phyloP scores from a whole-genome alignment of 2,888 invertebrate species.

The Cotesia congregata region DNA sequence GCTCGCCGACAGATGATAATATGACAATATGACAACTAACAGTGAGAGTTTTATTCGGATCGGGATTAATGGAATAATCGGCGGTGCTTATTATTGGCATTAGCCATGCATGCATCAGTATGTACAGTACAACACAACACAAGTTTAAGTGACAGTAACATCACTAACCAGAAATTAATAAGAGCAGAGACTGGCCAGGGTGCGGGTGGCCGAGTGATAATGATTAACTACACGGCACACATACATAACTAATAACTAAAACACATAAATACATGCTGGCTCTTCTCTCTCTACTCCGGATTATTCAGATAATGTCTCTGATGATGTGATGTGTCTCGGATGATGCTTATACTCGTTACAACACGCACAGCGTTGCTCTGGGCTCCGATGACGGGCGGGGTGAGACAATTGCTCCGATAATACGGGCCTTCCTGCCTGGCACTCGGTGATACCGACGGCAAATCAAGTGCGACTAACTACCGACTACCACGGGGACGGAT shows the following conservation, averaged over 20 bases:
- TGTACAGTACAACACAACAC: background rate
- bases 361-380: background rate
- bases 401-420: slow-evolving; percentile 69
- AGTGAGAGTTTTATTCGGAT: slow-evolving; percentile 43
- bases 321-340: slow-evolving; percentile 25
- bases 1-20: slow-evolving; percentile 51
- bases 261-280: background rate
- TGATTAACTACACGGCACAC: background rate
- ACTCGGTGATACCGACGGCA: slow-evolving; percentile 69
- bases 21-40: slow-evolving; percentile 41
- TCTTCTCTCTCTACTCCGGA: background rate
- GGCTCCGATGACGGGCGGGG: slow-evolving; percentile 55
- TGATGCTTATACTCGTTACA: slow-evolving; percentile 27
- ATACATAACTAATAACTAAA: background rate
- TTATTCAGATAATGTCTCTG: slow-evolving; percentile 1
- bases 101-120: too few relatives aligned
- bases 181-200: slow-evolving; percentile 1
- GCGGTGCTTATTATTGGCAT: background rate
- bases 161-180: slow-evolving; percentile 14
- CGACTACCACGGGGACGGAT: slow-evolving; percentile 36
- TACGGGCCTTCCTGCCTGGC: slow-evolving; percentile 70
- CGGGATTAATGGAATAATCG: slow-evolving; percentile 68
- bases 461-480: slow-evolving; percentile 62
- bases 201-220: slow-evolving; percentile 5
- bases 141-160: slow-evolving; percentile 46